Evolutionary conservation across 1,140 invertebrate species (phyloP), one percentile per base, ranked within the genome.

Genomic region (Drosophila tani): DNA sequence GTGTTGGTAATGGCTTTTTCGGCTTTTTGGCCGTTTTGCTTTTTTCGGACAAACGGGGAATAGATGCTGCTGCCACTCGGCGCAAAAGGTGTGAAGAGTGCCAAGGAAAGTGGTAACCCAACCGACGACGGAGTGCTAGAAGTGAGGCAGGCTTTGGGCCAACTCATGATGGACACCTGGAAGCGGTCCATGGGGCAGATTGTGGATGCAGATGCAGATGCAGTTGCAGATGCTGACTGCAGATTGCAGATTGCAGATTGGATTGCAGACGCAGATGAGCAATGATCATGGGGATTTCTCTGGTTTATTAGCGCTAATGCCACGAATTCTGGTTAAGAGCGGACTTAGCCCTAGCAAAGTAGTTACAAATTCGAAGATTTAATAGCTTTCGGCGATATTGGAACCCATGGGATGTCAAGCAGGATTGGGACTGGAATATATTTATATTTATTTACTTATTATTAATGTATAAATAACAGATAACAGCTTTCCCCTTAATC

Each of bases 1-100:
- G 27, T 70, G 51, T 70, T 81, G 67, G 67, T 77, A 70, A 70
- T 88, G 73, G 66, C 45, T 78, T 77, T 46, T 70, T 69, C 64
- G 73, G 66, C 59, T 55, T 62, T 66, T 46, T 58, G 35, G 73
- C 63, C 71, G 47, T 60, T 76, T 77, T 46, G 74, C 60, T 77
- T 77, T 75, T 8, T 38, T 77, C 50, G 63, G 55, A 62, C 64
- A 55, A 66, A 68, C 64, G 53, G 64, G 53, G 64, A 77, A 60
- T 76, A 53, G 56, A 63, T 76, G 73, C 70, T 58, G 63, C 71
- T 77, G 74, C 70, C 71, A 56, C 46, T 51, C 57, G 32, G 41
- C 35, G 47, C 38, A 51, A 45, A 56, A 78, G 75, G 63, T 68
- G 46, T 56, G 65, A 69, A 59, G 38, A 69, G 50, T 59, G 40